Percentiles rank a stretch among this genome's conserved stretches.
Evolutionary conservation across 1,140 invertebrate genomes (phyloP).

Genomic region (Neotoxoptera formosana): DNA sequence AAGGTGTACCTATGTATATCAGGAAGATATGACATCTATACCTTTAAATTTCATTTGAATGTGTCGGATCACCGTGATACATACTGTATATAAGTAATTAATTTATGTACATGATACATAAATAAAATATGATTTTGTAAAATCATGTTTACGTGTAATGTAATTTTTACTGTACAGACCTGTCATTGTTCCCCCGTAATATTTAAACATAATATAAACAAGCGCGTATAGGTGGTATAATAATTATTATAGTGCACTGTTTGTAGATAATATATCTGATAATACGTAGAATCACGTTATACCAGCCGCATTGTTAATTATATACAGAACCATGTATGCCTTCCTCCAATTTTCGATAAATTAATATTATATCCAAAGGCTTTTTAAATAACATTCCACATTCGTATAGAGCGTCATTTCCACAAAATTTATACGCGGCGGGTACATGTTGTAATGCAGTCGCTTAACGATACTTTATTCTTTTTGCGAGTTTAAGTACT

Average conservation of each 20-base stretch:
- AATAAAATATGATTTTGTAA: slow-evolving; percentile 15
- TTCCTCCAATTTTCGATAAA: not conserved
- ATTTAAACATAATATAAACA: not conserved
- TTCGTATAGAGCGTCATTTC: not conserved
- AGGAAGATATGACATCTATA: not conserved
- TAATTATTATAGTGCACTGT: not conserved
- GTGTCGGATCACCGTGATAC: not conserved
- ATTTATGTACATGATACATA: not conserved
- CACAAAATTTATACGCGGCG: not conserved
- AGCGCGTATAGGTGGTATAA: not conserved
- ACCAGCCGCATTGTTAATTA: not conserved
- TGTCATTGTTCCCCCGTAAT: not conserved
- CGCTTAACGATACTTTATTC: not conserved
- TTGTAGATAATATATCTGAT: not conserved
- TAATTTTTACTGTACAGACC: not conserved
- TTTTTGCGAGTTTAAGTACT: not conserved
- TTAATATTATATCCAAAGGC: not conserved
- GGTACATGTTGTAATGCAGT: not conserved
- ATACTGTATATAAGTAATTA: not conserved
- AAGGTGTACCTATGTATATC: no score
- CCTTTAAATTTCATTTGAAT: not conserved
- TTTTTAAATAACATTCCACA: not conserved
- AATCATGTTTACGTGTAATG: not conserved
- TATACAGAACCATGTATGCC: not conserved
- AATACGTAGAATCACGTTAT: not conserved